Percentiles rank a stretch among this genome's conserved stretches.
Conservation (phyloP, 2,888 invertebrate species). For the Aporophyla lueneburgensis region DNA sequence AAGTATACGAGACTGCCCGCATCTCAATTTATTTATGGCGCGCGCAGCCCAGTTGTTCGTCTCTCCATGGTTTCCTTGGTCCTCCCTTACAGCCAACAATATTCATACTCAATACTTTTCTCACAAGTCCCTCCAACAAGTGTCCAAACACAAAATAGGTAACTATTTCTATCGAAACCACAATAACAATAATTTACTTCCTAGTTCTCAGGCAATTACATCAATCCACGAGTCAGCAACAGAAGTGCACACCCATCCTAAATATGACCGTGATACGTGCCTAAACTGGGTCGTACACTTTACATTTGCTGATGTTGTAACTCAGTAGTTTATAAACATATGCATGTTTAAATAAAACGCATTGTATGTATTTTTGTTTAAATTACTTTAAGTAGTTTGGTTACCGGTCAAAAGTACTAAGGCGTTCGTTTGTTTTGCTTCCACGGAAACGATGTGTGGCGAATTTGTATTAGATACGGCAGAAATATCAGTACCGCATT, state of each 20-base stretch:
- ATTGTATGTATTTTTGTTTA: conserved; percentile 48
- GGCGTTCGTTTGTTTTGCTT: conserved; percentile 24
- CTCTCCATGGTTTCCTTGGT: background rate
- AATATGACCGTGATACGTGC: conserved; percentile 52
- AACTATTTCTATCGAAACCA: background rate
- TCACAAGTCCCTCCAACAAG: background rate
- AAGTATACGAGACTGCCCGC: background rate
- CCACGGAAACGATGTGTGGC: conserved; percentile 26
- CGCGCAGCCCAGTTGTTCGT: background rate
- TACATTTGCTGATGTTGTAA: conserved; percentile 45
- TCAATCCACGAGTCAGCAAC: conserved; percentile 11
- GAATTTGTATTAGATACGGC: conserved; percentile 28
- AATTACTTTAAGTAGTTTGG: conserved; percentile 1
- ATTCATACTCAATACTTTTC: conserved; percentile 1
- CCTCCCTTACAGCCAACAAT: background rate
- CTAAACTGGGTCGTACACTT: conserved; percentile 56
- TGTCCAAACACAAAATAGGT: background rate
- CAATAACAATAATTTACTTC: conserved; percentile 43
- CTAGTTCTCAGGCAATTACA: conserved; percentile 37
- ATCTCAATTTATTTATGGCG: background rate
- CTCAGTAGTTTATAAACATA: conserved; percentile 51
- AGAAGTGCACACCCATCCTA: conserved; percentile 55
- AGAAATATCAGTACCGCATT: conserved; percentile 5
- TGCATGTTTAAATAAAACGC: conserved; percentile 28
- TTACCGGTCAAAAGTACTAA: background rate